Percentiles rank a stretch among this genome's conserved stretches.
phyloP scores from a whole-genome alignment of 2,113 vertebrate genomes.

The Monopterus albus region DNA sequence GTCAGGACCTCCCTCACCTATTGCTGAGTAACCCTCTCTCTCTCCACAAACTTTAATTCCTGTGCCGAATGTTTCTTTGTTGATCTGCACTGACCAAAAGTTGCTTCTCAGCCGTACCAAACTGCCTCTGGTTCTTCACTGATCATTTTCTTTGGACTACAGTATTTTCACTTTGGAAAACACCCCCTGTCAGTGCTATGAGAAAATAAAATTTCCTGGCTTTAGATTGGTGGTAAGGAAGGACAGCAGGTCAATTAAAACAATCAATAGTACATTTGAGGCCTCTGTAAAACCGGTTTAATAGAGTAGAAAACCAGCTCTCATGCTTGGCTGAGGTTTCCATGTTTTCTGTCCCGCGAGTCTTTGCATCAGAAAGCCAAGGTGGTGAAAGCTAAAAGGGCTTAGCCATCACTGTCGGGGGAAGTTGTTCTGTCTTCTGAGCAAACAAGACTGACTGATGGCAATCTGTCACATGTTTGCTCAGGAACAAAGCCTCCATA shows the following conservation, averaged over 20 bases:
- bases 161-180: too few relatives aligned
- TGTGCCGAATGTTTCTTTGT: too few relatives aligned
- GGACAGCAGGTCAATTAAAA: constrained; percentile 4
- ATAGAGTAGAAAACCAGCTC: constrained; percentile 67
- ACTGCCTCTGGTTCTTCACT: neutral
- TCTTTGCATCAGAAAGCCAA: constrained; percentile 31
- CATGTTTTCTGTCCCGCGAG: constrained; percentile 52
- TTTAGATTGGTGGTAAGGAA: neutral
- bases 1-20: neutral
- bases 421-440: constrained; percentile 19
- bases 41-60: too few relatives aligned
- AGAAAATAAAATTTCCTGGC: too few relatives aligned
- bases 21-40: too few relatives aligned
- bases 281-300: constrained; percentile 45
- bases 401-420: neutral
- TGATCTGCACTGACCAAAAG: neutral
- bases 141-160: neutral
- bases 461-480: constrained; percentile 15
- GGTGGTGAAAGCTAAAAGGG: constrained; percentile 41
- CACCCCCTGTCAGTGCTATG: too few relatives aligned
- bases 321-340: constrained; percentile 53
- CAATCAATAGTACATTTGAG: constrained; percentile 30
- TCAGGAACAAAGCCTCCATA: constrained; percentile 1
- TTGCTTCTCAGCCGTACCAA: neutral
- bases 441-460: constrained; percentile 25